Evolutionary conservation across 2,113 vertebrate genomes (phyloP), one percentile per base, ranked within the genome.

Genomic region (Taurulus bubalis): DNA sequence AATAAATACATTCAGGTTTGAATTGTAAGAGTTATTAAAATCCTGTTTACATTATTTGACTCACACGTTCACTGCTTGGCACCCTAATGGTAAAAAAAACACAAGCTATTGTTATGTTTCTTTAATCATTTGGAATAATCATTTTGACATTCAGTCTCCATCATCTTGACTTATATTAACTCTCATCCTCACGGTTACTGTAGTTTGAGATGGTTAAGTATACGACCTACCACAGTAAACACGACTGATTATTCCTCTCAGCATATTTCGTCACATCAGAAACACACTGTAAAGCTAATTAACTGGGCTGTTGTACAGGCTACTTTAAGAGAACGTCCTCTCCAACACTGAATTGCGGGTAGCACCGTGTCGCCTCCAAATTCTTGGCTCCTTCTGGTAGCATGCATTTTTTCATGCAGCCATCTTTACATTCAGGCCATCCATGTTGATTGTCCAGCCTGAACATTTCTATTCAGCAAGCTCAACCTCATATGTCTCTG

Each of bases 401-500:
- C 53, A 26, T n/a, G n/a, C n/a, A n/a, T 40, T 20, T 68, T 20
- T 56, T 2, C 24, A 26, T 59, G 30, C 32, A 59, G 3, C 38
- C 22, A 36, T 42, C 26, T 75, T 58, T 34, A 63, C 24, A 47
- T 71, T 56, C 32, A 62, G 65, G 64, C 53, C n/a, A 16, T 11
- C 36, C 45, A 11, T 77, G 10, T 40, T 34, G 18, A 42, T 18
- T 40, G 34, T 77, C 20, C 51, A 26, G 38, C 10, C 30, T 40
- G 8, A 60, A 8, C 2, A n/a, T 26, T 53, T 71, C 82, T 63
- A 82, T 55, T 81, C 76, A 76, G 32, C 34, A 65, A 88, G 68
- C 18, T 91, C 83, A 7, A 94, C 93, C 49, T 92, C 84, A 60
- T 93, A 94, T 1, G 72, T 77, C 58, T 87, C 91, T 15, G 64